Conservation (phyloP, 2,888 invertebrate species). For the Tanytarsus gracilentus region DNA sequence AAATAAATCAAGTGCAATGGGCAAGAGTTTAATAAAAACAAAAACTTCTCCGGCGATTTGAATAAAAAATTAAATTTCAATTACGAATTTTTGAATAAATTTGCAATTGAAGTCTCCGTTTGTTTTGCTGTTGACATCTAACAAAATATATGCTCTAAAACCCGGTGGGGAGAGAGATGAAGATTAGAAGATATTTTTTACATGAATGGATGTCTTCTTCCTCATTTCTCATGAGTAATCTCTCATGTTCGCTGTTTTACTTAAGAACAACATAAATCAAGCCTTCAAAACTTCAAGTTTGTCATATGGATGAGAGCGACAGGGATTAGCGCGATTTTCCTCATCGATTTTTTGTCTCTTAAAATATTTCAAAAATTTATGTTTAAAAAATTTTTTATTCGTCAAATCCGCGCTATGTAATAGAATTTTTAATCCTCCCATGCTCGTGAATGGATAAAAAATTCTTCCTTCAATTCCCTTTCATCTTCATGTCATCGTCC, state of each 20-base stretch:
- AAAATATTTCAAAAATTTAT: too few species aligned
- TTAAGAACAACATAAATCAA: conserved; percentile 19
- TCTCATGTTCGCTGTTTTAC: too few species aligned
- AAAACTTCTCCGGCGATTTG: conserved; percentile 5
- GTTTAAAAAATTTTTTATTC: too few species aligned
- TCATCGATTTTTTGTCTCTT: too few species aligned
- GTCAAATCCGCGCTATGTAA: too few species aligned
- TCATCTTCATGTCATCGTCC: neutral
- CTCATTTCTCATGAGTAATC: neutral
- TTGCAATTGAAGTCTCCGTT: conserved; percentile 9
- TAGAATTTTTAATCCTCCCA: too few species aligned
- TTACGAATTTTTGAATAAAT: conserved; percentile 23
- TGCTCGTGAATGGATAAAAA: too few species aligned
- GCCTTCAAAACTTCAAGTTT: conserved; percentile 18
- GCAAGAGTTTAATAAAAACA: too few species aligned
- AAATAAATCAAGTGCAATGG: conserved; percentile 5
- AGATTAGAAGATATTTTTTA: conserved; percentile 5
- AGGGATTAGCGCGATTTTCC: too few species aligned
- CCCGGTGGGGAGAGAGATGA: neutral
- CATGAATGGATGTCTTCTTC: neutral
- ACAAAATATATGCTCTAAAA: neutral
- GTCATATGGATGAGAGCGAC: too few species aligned
- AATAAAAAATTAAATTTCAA: conserved; percentile 27
- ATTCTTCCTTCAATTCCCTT: too few species aligned
- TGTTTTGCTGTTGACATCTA: neutral